phyloP scores from a whole-genome alignment of 2,888 invertebrate genomes.

The Didymodactylos carnosus region DNA sequence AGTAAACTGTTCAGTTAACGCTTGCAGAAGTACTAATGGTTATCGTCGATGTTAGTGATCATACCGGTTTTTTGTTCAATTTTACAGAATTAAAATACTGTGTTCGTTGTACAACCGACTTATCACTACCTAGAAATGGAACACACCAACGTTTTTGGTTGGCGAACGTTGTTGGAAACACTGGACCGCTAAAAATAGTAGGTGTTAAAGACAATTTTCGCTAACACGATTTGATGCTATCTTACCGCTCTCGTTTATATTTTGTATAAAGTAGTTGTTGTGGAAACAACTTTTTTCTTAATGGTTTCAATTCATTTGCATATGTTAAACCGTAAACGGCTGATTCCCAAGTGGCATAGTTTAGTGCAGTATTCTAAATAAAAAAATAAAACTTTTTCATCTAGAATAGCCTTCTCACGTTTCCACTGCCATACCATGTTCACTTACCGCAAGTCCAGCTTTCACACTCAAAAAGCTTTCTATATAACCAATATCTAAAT shows the following conservation, averaged over 20 bases:
- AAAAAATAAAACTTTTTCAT: not conserved
- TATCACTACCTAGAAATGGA: constrained; percentile 64
- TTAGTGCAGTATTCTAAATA: constrained; percentile 35
- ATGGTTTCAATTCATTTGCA: constrained; percentile 42
- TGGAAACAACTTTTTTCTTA: constrained; percentile 51
- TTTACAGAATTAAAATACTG: constrained; percentile 53
- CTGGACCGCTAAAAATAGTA: not conserved
- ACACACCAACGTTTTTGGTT: constrained; percentile 43
- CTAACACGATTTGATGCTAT: no score
- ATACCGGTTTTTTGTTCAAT: constrained; percentile 49
- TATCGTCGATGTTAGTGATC: no score
- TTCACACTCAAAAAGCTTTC: not conserved
- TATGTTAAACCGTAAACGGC: constrained; percentile 55
- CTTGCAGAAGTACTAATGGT: no score
- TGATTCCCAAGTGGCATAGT: constrained; percentile 76
- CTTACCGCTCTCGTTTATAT: constrained; percentile 21
- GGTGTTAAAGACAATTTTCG: not conserved
- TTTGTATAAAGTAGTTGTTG: constrained; percentile 30
- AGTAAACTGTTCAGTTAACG: not conserved
- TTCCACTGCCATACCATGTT: no score
- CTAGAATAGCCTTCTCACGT: not conserved
- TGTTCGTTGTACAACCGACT: constrained; percentile 57
- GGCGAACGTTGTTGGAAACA: not conserved
- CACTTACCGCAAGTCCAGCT: not conserved
- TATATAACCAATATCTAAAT: constrained; percentile 19